phyloP scores from a whole-genome alignment of 2,113 vertebrate genomes.

The Coryphaenoides rupestris region DNA sequence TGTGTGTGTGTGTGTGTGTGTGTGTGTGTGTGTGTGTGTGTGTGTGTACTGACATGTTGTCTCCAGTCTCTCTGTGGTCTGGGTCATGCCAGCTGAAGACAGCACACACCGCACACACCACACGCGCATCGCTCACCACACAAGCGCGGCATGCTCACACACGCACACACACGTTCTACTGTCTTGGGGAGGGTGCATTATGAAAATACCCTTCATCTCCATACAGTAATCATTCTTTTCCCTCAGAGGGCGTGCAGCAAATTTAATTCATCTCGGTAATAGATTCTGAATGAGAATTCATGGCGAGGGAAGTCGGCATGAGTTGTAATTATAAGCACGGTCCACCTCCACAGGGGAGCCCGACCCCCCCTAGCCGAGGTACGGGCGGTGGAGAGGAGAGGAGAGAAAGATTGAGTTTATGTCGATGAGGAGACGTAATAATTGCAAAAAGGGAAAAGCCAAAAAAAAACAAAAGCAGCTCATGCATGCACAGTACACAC shows the following conservation, averaged over 20 bases:
- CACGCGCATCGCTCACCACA: too few relatives aligned
- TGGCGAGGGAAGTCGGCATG: slow-evolving; percentile 72
- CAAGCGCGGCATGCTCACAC: too few relatives aligned
- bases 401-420: neutral
- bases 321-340: slow-evolving; percentile 72
- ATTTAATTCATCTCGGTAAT: slow-evolving; percentile 78
- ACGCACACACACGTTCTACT: slow-evolving; percentile 9
- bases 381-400: neutral
- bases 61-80: too few relatives aligned
- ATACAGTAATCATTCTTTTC: slow-evolving; percentile 34
- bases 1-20: too few relatives aligned
- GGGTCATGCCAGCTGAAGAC: too few relatives aligned
- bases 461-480: too few relatives aligned
- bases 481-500: too few relatives aligned
- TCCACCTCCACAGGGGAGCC: slow-evolving; percentile 39
- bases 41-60: too few relatives aligned
- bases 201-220: slow-evolving; percentile 25
- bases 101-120: slow-evolving; percentile 3
- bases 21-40: too few relatives aligned
- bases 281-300: slow-evolving; percentile 76
- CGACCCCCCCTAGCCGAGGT: neutral
- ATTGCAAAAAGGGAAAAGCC: neutral
- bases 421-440: neutral
- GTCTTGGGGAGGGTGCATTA: slow-evolving; percentile 14
- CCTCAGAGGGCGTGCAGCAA: slow-evolving; percentile 65